Percentiles rank a stretch among this genome's conserved stretches.
These are phyloP conservation scores for Byasa hedistus DNA, from an alignment of 2,888 invertebrate species.

Conservation along the genomic window DNA sequence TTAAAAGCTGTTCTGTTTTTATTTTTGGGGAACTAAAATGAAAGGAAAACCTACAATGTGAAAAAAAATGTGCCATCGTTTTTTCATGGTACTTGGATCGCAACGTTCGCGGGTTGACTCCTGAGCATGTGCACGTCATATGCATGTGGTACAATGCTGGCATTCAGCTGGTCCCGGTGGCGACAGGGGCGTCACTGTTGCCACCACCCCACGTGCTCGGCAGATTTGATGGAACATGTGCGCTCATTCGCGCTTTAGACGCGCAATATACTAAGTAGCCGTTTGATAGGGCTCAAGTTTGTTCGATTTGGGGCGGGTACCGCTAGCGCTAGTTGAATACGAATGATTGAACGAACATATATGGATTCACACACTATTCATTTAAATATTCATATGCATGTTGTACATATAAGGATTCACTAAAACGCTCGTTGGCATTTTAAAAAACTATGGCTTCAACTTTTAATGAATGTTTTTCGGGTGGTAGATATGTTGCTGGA, in stretches of 20 bases:
- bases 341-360: background rate
- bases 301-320: slow-evolving; percentile 21
- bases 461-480: no score
- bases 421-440: no score
- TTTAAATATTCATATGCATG: background rate
- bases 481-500: no score
- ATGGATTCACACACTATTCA: background rate
- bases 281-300: slow-evolving; percentile 36
- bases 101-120: slow-evolving; percentile 7
- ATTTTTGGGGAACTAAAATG: background rate
- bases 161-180: slow-evolving; percentile 53
- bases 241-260: slow-evolving; percentile 34
- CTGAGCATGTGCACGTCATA: slow-evolving; percentile 54
- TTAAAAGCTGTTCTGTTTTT: no score
- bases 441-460: no score
- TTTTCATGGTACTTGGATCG: background rate
- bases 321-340: background rate
- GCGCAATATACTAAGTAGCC: slow-evolving; percentile 35
- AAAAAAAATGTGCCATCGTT: background rate
- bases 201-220: slow-evolving; percentile 59
- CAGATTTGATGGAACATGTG: slow-evolving; percentile 58
- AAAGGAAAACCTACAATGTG: background rate
- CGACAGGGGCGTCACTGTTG: slow-evolving; percentile 45
- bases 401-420: background rate
- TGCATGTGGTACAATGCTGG: slow-evolving; percentile 62